Evolutionary conservation across 2,113 vertebrate genomes (phyloP).

Genomic region (Eulemur rufifrons): DNA sequence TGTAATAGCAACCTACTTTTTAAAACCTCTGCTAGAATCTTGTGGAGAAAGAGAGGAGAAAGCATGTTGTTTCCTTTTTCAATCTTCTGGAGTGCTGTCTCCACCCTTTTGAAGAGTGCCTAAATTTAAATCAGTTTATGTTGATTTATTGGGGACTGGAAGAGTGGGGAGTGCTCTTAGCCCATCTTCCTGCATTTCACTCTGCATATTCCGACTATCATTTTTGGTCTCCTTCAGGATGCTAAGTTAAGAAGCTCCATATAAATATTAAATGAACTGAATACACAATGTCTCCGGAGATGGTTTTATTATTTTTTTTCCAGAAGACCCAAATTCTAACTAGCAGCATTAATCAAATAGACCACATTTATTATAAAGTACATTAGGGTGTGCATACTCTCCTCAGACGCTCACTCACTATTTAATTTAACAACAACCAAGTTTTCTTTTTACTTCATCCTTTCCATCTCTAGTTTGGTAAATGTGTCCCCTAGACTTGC

Average conservation of each 20-base stretch:
- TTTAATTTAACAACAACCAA: constrained; percentile 40
- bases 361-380: constrained; percentile 35
- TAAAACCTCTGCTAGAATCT: not conserved
- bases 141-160: not conserved
- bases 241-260: constrained; percentile 54
- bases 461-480: constrained; percentile 20
- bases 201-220: constrained; percentile 13
- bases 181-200: not conserved
- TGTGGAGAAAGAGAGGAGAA: not conserved
- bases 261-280: constrained; percentile 75
- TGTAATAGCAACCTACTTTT: constrained; percentile 5
- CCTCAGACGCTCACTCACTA: not conserved
- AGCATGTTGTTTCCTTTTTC: not conserved
- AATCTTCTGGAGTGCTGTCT: not conserved
- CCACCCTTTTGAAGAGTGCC: not conserved
- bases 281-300: constrained; percentile 64
- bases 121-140: constrained; percentile 12
- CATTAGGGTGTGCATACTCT: not conserved
- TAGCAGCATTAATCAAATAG: constrained; percentile 45
- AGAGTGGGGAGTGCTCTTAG: not conserved
- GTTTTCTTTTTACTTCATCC: constrained; percentile 2
- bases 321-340: constrained; percentile 57
- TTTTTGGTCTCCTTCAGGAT: constrained; percentile 55
- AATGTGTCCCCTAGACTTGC: not conserved
- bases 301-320: constrained; percentile 35